Conservation (phyloP, 2,797 vertebrate species). For the Kryptolebias ocellatus region DNA sequence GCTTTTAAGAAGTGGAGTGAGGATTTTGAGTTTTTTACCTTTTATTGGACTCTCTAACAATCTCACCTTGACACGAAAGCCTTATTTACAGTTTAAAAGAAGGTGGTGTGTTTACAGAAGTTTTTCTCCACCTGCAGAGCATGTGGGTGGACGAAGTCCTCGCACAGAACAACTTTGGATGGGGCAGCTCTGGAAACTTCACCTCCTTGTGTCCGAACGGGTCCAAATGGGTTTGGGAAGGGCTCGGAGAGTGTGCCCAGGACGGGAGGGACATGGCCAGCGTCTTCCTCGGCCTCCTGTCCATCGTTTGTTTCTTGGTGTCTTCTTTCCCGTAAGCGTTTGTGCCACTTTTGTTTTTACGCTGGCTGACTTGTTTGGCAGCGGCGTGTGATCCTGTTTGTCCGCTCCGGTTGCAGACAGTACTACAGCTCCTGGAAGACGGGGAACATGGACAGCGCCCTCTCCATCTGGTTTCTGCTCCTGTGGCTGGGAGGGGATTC, state of each 20-base stretch:
- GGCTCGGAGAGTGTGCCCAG: slow-evolving; percentile 88
- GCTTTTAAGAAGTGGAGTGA: background rate
- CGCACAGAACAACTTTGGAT: slow-evolving; percentile 18
- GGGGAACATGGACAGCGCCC: slow-evolving; percentile 92
- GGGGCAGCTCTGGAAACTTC: slow-evolving; percentile 73
- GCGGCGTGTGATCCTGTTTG: background rate
- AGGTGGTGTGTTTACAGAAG: background rate
- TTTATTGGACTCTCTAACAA: background rate
- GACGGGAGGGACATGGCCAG: slow-evolving; percentile 89
- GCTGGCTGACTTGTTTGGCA: no score
- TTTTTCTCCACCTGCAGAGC: slow-evolving; percentile 29
- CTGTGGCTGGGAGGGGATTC: slow-evolving; percentile 93
- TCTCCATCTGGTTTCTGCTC: slow-evolving; percentile 95
- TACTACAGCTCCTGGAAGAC: slow-evolving; percentile 90
- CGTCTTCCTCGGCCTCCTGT: slow-evolving; percentile 87
- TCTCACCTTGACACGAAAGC: background rate
- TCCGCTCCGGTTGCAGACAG: slow-evolving; percentile 80
- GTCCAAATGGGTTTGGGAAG: slow-evolving; percentile 86
- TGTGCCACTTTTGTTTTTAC: background rate
- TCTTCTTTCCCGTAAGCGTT: slow-evolving; percentile 91
- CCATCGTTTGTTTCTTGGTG: slow-evolving; percentile 90
- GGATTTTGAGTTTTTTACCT: background rate
- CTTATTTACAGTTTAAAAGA: background rate
- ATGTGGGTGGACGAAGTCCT: slow-evolving; percentile 60
- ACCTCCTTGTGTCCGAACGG: slow-evolving; percentile 88